Base-by-base conservation (phyloP, 1,140 invertebrate species). In the Sminthurides bifidus region DNA sequence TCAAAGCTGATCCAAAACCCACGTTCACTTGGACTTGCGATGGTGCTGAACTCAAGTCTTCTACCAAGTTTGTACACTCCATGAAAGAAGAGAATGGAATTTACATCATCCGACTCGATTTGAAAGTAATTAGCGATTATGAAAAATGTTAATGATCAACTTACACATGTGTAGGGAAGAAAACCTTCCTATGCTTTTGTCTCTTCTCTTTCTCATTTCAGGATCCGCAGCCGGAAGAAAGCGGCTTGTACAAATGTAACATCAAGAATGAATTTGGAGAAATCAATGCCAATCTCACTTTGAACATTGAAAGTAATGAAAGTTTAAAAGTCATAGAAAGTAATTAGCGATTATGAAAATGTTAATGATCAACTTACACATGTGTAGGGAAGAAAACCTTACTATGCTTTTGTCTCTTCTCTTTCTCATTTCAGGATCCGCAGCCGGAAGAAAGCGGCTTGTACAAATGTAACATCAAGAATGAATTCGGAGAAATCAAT, bases 401-500 rank as follows among this genome's bases (percentile, higher is more conserved):
- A 26, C 52, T 61, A 44, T 43, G 31, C 37, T 38, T n/a, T n/a
- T 17, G 4, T n/a, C n/a, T 41, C 19, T 53, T 44, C 21, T 4
- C 40, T 40, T 59, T 4, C 4, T 50, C 8, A 50, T 12, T 35
- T 1, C 66, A 82, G 74, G 89, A 95, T 75, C 92, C 93, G 54
- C 85, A 85, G 65, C 80, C 88, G 59, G 85, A 90, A 66, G 93
- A 98, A 75, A 93, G 92, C 64, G 95, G 95, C 35, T 77, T 95
- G 30, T 99, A 98, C 75, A 97, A 97, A 73, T 96, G 93, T 70
- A 93, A 92, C 67, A 92, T 97, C 58, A 96, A 94, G 72, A 98
- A 97, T 73, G 77, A 82, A 61, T 79, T 88, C 68, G 95, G 95
- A 61, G 93, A 98, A 79, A 79, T 93, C 41, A 95, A 94, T 72